Evolutionary conservation across 2,797 vertebrate species (phyloP), one percentile per base, ranked within the genome.

Genomic region (Clarias laeviceps): DNA sequence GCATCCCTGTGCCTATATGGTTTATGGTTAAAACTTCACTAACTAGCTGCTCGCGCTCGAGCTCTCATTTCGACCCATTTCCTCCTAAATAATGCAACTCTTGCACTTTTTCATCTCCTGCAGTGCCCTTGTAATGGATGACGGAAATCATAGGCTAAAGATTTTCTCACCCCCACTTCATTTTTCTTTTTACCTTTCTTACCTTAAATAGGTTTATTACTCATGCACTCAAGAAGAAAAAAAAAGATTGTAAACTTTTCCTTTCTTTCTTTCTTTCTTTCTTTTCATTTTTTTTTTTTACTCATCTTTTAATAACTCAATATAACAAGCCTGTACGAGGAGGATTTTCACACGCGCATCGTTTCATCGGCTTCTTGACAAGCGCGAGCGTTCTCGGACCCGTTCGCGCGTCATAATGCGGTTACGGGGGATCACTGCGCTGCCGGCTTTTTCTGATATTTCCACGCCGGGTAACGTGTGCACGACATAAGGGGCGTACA

Each of bases 391-490:
- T 27, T 56, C 9, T 20, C 17, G 0, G 79, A 20, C 24, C 91
- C 34, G 34, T 61, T 40, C 91, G 87, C 94, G 94, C 95, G 95
- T 95, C 95, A 95, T 96, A 96, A 96, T 96, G 95, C 95, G 94
- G 95, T 95, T 95, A 95, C 91, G 85, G 88, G 88, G 92, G 93
- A 91, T 93, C 92, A 93, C 92, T 92, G 91, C 91, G 89, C 93
- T 92, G 88, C 91, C 85, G 92, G 91, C 91, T 93, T 94, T 93
- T 91, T 82, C 66, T 50, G 45, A 50, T 50, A 12, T 61, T 61
- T 22, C 14, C 27, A 17, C 50, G 20, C 24, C 89, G 92, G 91
- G 91, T 93, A 90, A 93, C 90, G 89, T 92, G 92, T 94, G 94
- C 11, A 50, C 45, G 45, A 95, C 91, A 94, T 94, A 94, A 94